Conservation (phyloP, 2,113 vertebrate genomes). For the Merops nubicus region DNA sequence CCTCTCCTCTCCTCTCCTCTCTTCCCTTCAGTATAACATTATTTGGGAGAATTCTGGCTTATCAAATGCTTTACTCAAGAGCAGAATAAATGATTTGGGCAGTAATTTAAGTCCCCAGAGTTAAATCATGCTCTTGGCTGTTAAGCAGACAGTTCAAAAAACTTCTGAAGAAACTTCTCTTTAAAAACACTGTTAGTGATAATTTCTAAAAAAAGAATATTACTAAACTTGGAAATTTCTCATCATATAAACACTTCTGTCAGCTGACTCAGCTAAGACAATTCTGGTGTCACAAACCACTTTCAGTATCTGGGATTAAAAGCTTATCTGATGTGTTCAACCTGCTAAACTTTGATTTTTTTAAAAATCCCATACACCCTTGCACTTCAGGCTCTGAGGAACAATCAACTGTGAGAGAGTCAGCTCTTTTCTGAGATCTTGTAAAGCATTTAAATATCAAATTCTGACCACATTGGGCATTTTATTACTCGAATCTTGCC, state of each 20-base stretch:
- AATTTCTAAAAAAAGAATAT: background rate
- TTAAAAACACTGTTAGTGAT: background rate
- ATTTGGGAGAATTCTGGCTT: background rate
- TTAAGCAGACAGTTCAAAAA: background rate
- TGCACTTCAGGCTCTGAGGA: background rate
- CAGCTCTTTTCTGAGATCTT: background rate
- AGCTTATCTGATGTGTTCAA: conserved; percentile 6
- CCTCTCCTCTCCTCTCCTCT: background rate
- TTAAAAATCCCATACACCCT: background rate
- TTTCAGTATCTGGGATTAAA: background rate
- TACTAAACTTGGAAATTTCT: background rate
- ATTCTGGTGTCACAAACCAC: background rate
- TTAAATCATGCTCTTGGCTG: background rate
- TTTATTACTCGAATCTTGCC: background rate
- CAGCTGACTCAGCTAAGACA: background rate
- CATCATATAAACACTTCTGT: background rate
- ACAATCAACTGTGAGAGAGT: background rate
- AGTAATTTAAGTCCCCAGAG: background rate
- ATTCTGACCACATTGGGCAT: background rate
- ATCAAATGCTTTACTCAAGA: background rate
- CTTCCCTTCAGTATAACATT: background rate
- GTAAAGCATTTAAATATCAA: background rate
- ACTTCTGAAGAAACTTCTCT: background rate
- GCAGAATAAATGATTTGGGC: background rate
- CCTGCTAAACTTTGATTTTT: background rate